A percentile compares a stretch with the other conserved stretches of the same genome.
Evolutionary conservation across 1,140 invertebrate genomes (phyloP).

Genomic region (Euura saliciscinereae): DNA sequence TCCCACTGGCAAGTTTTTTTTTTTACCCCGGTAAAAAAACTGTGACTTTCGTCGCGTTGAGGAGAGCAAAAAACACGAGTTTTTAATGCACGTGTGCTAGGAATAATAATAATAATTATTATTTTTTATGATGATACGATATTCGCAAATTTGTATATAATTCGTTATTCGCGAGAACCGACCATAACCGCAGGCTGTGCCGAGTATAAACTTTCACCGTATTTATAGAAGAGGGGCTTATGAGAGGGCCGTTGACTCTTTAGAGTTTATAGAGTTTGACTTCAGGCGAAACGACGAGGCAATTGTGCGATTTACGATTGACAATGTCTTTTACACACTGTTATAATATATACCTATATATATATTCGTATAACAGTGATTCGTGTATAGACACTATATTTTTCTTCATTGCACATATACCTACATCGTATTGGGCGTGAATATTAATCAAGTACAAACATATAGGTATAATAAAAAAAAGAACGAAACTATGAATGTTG

Average conservation of each 20-base stretch:
- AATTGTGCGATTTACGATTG: neutral
- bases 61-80: no score
- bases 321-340: neutral
- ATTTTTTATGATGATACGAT: no score
- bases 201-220: constrained; percentile 1
- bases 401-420: neutral
- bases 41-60: no score
- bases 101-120: no score
- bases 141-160: neutral
- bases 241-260: neutral
- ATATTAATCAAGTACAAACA: no score
- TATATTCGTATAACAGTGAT: neutral
- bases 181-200: neutral
- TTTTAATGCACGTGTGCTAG: neutral
- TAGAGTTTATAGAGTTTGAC: neutral
- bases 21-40: no score
- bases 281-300: neutral
- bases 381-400: neutral
- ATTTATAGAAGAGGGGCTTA: constrained; percentile 2
- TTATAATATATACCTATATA: neutral
- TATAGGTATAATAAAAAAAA: no score
- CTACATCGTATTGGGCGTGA: no score
- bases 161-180: neutral
- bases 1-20: no score
- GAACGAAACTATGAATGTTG: no score